A percentile compares a stretch with the other conserved stretches of the same genome.
Evolutionary conservation across 2,888 invertebrate genomes (phyloP).

Genomic region (Pseudococcus viburni): DNA sequence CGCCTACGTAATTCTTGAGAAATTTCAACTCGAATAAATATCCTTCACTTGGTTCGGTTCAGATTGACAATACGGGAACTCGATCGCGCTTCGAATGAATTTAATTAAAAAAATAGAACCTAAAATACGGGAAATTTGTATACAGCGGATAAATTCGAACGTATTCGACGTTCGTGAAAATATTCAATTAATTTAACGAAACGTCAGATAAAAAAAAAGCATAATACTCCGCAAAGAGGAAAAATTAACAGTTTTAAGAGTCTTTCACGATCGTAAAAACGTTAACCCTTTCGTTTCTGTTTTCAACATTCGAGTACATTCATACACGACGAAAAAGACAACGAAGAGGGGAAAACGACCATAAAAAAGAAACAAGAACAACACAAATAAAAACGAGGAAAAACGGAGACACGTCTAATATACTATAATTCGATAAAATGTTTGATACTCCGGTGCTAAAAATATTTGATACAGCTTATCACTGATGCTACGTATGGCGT

Average conservation of each 20-base stretch:
- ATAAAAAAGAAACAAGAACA: not conserved
- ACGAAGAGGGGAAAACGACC: not conserved
- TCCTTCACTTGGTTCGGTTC: not conserved
- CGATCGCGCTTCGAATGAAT: slow-evolving; percentile 2
- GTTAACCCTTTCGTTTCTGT: not conserved
- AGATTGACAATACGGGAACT: slow-evolving; percentile 4
- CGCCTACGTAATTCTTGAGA: slow-evolving; percentile 6
- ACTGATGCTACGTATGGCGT: not conserved
- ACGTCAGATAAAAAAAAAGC: not conserved
- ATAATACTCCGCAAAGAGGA: not conserved
- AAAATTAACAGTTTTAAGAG: not conserved
- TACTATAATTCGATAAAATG: slow-evolving; percentile 54
- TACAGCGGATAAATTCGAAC: not conserved
- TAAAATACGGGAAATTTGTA: not conserved
- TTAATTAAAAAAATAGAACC: not conserved
- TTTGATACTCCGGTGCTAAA: slow-evolving; percentile 30
- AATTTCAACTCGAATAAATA: not conserved
- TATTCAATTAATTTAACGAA: not conserved
- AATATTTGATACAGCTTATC: slow-evolving; percentile 44
- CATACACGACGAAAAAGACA: not conserved
- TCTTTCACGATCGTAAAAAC: not conserved
- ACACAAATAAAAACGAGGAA: slow-evolving; percentile 21
- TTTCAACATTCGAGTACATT: not conserved
- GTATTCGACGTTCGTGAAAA: slow-evolving; percentile 12
- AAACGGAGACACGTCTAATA: not conserved